Evolutionary conservation across 2,797 vertebrate species (phyloP).

Genomic region (Tragopan temminckii): DNA sequence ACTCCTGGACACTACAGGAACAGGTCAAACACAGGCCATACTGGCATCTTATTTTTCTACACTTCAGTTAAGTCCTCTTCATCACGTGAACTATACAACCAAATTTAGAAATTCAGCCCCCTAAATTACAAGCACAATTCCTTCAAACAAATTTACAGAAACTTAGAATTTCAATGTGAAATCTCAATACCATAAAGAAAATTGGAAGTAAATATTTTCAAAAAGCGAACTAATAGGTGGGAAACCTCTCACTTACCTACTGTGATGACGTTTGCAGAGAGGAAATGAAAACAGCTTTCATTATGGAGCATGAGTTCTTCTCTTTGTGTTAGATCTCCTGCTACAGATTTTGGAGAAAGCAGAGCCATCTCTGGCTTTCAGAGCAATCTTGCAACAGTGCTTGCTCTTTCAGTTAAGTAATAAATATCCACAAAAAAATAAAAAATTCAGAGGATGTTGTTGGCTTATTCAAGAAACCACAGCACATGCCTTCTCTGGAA

Average conservation of each 20-base stretch:
- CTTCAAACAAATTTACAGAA: background rate
- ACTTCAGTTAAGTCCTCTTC: background rate
- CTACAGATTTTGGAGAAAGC: background rate
- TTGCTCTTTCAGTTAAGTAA: background rate
- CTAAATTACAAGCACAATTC: background rate
- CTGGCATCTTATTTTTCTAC: background rate
- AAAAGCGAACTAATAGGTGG: background rate
- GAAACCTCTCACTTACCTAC: slow-evolving; percentile 59
- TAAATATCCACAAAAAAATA: background rate
- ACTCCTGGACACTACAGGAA: no score
- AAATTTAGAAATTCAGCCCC: background rate
- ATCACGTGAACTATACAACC: background rate
- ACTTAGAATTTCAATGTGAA: background rate
- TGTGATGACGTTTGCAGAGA: slow-evolving; percentile 53
- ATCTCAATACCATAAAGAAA: background rate
- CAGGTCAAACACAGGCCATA: background rate
- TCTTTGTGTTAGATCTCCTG: slow-evolving; percentile 8
- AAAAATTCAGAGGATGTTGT: background rate
- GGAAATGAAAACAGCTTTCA: slow-evolving; percentile 38
- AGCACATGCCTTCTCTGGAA: background rate
- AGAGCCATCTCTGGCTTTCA: slow-evolving; percentile 19
- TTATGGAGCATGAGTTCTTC: background rate
- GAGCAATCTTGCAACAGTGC: background rate
- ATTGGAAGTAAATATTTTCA: background rate
- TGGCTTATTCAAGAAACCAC: background rate